These are phyloP conservation scores for Lepas anatifera DNA, from an alignment of 2,888 invertebrate species.

Conservation along the genomic window DNA sequence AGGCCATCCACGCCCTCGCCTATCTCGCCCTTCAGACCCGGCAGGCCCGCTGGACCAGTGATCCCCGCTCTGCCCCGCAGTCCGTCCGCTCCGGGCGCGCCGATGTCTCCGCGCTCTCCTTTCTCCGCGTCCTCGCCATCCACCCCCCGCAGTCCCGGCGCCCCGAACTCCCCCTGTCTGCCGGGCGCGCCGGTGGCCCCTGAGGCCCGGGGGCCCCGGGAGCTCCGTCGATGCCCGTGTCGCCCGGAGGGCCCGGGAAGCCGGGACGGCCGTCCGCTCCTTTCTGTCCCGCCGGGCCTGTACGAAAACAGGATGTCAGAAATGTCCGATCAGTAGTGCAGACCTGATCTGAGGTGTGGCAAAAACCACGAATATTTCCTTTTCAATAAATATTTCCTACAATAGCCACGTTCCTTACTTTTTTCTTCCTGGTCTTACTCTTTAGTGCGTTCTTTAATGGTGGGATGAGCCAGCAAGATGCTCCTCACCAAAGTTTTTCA, in stretches of 20 bases:
- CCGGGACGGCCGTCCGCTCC: conserved; percentile 16
- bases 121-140: background rate
- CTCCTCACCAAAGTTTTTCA: too few relatives aligned
- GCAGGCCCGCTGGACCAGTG: conserved; percentile 29
- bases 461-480: too few relatives aligned
- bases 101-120: background rate
- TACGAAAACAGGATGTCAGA: too few relatives aligned
- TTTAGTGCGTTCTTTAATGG: too few relatives aligned
- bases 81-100: conserved; percentile 32
- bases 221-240: conserved; percentile 42
- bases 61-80: conserved; percentile 28
- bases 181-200: background rate
- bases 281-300: conserved; percentile 17
- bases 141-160: background rate
- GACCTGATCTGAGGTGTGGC: too few relatives aligned
- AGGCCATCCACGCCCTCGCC: background rate
- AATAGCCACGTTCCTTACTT: too few relatives aligned
- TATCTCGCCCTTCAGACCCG: conserved; percentile 38
- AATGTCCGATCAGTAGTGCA: too few relatives aligned
- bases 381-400: too few relatives aligned
- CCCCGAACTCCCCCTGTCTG: background rate
- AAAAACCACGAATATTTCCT: too few relatives aligned
- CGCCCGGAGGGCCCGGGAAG: conserved; percentile 47
- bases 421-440: too few relatives aligned
- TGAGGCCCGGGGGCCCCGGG: conserved; percentile 40